These are phyloP conservation scores for Spodoptera exigua DNA, from an alignment of 2,888 invertebrate species.

Conservation along the genomic window DNA sequence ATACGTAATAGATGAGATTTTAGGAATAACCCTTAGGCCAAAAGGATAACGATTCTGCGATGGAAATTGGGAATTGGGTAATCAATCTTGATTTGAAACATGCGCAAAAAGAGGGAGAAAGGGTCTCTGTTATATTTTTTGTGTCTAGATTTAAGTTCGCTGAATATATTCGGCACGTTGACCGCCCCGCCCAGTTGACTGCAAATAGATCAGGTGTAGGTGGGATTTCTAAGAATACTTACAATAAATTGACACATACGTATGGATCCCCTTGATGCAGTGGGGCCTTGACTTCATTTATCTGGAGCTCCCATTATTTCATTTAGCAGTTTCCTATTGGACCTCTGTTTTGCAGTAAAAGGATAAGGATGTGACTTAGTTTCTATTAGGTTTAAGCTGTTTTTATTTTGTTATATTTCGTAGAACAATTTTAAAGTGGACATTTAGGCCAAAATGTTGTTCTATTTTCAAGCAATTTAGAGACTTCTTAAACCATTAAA, in stretches of 20 bases:
- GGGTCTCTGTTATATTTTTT: constrained; percentile 40
- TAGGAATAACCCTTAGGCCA: constrained; percentile 6
- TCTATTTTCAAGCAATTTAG: neutral
- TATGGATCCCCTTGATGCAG: constrained; percentile 53
- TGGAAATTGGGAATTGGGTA: constrained; percentile 7
- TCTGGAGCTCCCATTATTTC: constrained; percentile 57
- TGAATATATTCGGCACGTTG: constrained; percentile 72
- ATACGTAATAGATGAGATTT: neutral
- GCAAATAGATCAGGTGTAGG: constrained; percentile 84
- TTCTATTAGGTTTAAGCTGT: constrained; percentile 4
- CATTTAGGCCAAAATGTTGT: neutral
- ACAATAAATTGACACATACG: constrained; percentile 65
- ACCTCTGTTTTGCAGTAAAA: constrained; percentile 35
- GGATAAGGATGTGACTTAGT: constrained; percentile 19
- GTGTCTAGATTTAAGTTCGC: constrained; percentile 49
- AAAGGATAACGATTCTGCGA: constrained; percentile 1
- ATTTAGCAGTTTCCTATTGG: constrained; percentile 53
- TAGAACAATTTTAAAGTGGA: neutral
- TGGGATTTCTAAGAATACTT: constrained; percentile 81
- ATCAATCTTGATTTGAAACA: constrained; percentile 29
- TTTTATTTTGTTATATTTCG: constrained; percentile 4
- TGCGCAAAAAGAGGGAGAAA: constrained; percentile 19
- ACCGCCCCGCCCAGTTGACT: constrained; percentile 74
- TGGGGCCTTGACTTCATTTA: constrained; percentile 61
- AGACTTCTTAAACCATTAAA: neutral